Evolutionary conservation across 2,888 invertebrate species (phyloP), one percentile per base, ranked within the genome.

Genomic region (Drosophila yooni): DNA sequence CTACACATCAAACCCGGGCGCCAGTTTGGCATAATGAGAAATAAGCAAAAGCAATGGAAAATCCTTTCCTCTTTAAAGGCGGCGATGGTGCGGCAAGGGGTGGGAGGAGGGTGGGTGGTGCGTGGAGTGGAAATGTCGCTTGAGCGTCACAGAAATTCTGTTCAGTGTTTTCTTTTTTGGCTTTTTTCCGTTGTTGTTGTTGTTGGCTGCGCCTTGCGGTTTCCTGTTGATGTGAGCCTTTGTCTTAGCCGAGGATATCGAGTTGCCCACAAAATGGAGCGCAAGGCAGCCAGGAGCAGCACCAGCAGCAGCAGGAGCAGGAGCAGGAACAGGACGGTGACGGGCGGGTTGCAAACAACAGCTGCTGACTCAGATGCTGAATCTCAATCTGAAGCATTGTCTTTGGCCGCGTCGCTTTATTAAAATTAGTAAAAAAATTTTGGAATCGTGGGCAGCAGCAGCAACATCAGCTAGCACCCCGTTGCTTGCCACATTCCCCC

Each of bases 401-500:
- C 82, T 74, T 67, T 65, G 31, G 40, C 56, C 60, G 59, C 58
- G 78, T 52, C 70, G 81, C 82, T 79, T 82, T 91, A 91, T 91
- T 91, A 90, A 92, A 92, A 91, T 91, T 91, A 90, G 91, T 91
- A 91, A 92, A 91, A 91, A 92, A 92, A 91, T 70, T 4, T 38
- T 38, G 8, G 18, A 29, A 56, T 38, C 46, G 46, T 25, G 15
- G 25, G 46, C 25, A 15, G 38, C 38, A 38, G 18, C 38, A 38
- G 38, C 18, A 18, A 2, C 46, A 46, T 7, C 15, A 63, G 70
- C 48, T 51, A 54, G 51, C 46, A 52, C 27, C 54, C 46, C 40
- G 40, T 40, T 57, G 56, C 63, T 48, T 52, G 31, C 13, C 36
- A 27, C 54, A 36, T 13, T 50, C n/a, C 36, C 29, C 1, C 27